Conservation (phyloP, 2,888 invertebrate genomes). For the Sesia bembeciformis region DNA sequence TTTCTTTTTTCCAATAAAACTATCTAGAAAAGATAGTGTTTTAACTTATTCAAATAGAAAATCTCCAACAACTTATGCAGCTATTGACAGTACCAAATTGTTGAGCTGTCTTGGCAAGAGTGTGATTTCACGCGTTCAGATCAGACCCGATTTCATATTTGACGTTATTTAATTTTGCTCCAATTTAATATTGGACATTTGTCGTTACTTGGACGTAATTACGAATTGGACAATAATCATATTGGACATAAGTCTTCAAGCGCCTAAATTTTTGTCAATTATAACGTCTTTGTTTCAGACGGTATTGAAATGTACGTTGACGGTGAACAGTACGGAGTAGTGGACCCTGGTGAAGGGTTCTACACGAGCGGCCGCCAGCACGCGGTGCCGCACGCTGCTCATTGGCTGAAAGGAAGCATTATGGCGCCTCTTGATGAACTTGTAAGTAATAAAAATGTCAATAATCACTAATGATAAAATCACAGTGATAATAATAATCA, state of each 20-base stretch:
- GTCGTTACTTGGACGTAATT: background rate
- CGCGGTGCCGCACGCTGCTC: slow-evolving; percentile 43
- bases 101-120: too few species aligned
- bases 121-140: too few species aligned
- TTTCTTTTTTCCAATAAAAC: too few species aligned
- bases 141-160: too few species aligned
- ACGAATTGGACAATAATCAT: background rate
- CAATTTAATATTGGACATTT: background rate
- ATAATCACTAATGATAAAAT: too few species aligned
- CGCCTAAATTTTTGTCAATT: too few species aligned
- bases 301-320: slow-evolving; percentile 67
- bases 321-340: slow-evolving; percentile 56
- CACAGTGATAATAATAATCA: background rate
- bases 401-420: slow-evolving; percentile 47
- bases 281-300: slow-evolving; percentile 36
- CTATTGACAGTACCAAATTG: too few species aligned
- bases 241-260: background rate
- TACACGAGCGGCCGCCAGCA: slow-evolving; percentile 40
- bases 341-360: slow-evolving; percentile 59
- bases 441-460: slow-evolving; percentile 28
- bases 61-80: too few species aligned
- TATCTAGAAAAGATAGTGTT: too few species aligned
- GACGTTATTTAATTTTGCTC: too few species aligned
- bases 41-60: too few species aligned
- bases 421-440: slow-evolving; percentile 60